These are phyloP conservation scores for Arenicola marina DNA, from an alignment of 2,888 invertebrate genomes.

Conservation along the genomic window DNA sequence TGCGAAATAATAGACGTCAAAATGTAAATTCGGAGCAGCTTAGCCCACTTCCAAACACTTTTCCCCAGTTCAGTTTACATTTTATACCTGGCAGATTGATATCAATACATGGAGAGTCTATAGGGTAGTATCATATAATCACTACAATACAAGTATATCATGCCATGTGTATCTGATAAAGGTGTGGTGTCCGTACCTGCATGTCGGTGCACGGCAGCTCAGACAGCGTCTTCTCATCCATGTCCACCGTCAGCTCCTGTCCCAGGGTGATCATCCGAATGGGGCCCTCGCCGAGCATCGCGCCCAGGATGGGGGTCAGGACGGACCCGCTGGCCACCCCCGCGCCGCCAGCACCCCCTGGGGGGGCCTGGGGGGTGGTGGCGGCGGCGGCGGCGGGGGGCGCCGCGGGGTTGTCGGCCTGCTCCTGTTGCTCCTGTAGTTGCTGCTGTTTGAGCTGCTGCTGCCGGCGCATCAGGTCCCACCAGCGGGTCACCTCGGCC, in stretches of 20 bases:
- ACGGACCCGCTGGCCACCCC: slow-evolving; percentile 25
- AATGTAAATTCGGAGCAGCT: too few relatives aligned
- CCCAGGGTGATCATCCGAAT: slow-evolving; percentile 87
- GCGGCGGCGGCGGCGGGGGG: not conserved
- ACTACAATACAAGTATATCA: too few relatives aligned
- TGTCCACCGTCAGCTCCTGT: slow-evolving; percentile 88
- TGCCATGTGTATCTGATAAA: too few relatives aligned
- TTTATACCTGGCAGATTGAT: too few relatives aligned
- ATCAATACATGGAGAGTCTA: too few relatives aligned
- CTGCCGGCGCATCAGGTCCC: slow-evolving; percentile 68
- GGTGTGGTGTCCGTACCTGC: too few relatives aligned
- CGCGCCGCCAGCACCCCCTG: not conserved
- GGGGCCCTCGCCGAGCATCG: slow-evolving; percentile 80
- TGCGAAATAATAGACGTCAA: too few relatives aligned
- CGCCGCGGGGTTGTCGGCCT: not conserved
- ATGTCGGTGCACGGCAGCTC: slow-evolving; percentile 94
- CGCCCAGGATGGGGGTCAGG: slow-evolving; percentile 68
- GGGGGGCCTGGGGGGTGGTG: not conserved
- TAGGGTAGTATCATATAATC: too few relatives aligned
- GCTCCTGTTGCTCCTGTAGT: slow-evolving; percentile 36
- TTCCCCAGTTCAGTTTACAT: too few relatives aligned
- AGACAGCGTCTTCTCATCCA: slow-evolving; percentile 85
- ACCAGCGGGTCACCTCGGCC: slow-evolving; percentile 95
- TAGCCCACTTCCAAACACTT: too few relatives aligned
- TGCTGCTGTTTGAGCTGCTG: slow-evolving; percentile 42